phyloP scores from a whole-genome alignment of 2,888 invertebrate genomes.

The Tenthredo scrophulariae region DNA sequence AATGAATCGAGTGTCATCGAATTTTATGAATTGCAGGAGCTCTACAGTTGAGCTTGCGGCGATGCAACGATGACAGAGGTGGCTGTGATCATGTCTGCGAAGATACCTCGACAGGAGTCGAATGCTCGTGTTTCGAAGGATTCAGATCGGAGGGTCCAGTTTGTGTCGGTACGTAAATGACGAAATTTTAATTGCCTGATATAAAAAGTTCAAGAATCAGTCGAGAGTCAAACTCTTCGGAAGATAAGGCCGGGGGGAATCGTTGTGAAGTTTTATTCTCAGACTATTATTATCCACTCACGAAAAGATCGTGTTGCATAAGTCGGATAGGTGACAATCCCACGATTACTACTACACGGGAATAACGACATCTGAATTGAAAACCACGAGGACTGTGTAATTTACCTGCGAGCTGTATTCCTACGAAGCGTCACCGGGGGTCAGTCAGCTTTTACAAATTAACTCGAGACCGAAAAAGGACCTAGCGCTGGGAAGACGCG shows the following conservation, averaged over 20 bases:
- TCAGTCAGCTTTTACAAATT: constrained; percentile 23
- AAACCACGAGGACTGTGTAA: neutral
- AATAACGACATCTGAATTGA: constrained; percentile 7
- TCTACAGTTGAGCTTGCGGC: constrained; percentile 57
- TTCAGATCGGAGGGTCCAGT: constrained; percentile 75
- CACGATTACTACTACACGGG: constrained; percentile 34
- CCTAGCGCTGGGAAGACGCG: constrained; percentile 9
- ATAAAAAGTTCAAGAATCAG: neutral
- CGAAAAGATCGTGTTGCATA: neutral
- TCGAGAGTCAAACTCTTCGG: neutral
- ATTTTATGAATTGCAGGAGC: constrained; percentile 24
- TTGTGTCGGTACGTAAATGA: constrained; percentile 76
- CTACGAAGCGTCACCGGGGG: constrained; percentile 23
- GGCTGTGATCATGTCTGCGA: constrained; percentile 80
- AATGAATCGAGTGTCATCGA: neutral
- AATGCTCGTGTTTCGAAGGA: constrained; percentile 79
- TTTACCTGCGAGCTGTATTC: neutral
- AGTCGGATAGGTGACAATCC: constrained; percentile 8
- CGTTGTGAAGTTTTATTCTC: constrained; percentile 2
- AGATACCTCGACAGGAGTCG: constrained; percentile 72
- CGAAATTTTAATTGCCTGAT: constrained; percentile 63
- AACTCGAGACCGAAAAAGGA: constrained; percentile 34
- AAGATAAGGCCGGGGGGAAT: neutral
- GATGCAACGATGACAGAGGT: constrained; percentile 77
- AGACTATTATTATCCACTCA: neutral